A percentile compares a stretch with the other conserved stretches of the same genome.
These are phyloP conservation scores for Aporophyla nigra DNA, from an alignment of 2,888 invertebrate genomes.

Conservation along the genomic window DNA sequence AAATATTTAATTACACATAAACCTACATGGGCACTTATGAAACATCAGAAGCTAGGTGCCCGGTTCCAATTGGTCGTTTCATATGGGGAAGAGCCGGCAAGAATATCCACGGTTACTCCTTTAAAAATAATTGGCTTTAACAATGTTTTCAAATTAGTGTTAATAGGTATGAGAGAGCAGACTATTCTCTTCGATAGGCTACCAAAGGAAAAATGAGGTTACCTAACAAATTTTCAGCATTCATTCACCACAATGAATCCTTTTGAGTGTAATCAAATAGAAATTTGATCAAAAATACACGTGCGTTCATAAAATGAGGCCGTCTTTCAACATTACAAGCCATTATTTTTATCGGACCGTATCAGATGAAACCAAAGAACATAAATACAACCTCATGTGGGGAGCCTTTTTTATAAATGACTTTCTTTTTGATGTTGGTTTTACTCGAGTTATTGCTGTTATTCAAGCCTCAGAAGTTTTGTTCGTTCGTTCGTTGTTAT, in stretches of 20 bases:
- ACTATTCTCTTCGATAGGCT: not conserved
- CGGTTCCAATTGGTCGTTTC: too few relatives aligned
- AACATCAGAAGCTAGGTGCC: too few relatives aligned
- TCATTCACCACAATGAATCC: not conserved
- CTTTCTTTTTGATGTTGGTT: conserved; percentile 31
- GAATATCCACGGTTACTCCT: too few relatives aligned
- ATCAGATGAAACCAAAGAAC: conserved; percentile 53
- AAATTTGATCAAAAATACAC: conserved; percentile 37
- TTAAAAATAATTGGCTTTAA: too few relatives aligned
- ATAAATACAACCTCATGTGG: conserved; percentile 36
- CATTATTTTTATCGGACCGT: conserved; percentile 55
- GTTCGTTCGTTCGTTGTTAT: not conserved
- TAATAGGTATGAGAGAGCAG: too few relatives aligned
- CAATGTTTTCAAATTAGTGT: too few relatives aligned
- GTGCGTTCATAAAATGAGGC: conserved; percentile 34
- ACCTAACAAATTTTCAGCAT: conserved; percentile 2
- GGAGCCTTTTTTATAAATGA: conserved; percentile 26
- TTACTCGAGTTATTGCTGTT: conserved; percentile 2
- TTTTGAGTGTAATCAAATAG: conserved; percentile 34
- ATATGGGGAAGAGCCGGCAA: too few relatives aligned
- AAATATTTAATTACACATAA: too few relatives aligned
- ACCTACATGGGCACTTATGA: too few relatives aligned
- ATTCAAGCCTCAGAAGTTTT: not conserved
- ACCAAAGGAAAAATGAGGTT: not conserved
- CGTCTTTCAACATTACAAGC: conserved; percentile 36